These are phyloP conservation scores for Andrena bicolor DNA, from an alignment of 2,888 invertebrate species.

Conservation along the genomic window DNA sequence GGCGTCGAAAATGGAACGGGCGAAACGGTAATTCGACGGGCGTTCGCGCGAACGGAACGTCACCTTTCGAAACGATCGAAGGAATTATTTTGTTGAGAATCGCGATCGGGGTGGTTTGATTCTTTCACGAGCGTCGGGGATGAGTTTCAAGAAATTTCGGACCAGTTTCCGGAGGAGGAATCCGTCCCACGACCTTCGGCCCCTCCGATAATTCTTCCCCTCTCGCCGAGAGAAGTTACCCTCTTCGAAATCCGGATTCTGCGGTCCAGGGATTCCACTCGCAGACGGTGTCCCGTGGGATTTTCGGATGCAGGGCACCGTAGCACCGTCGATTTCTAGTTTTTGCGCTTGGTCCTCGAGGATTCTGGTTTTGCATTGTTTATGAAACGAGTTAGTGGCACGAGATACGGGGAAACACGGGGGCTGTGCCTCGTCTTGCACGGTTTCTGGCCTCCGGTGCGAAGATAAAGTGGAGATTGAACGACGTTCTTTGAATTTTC, in stretches of 20 bases:
- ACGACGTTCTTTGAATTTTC: not conserved
- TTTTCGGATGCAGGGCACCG: constrained; percentile 41
- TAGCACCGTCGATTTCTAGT: constrained; percentile 51
- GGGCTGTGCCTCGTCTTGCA: not conserved
- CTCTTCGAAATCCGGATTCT: constrained; percentile 72
- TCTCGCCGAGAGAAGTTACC: constrained; percentile 64
- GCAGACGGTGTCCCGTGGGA: constrained; percentile 61
- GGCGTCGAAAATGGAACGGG: constrained; percentile 27
- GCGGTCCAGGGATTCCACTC: constrained; percentile 68
- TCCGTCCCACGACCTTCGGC: constrained; percentile 69
- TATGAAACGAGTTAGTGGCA: not conserved
- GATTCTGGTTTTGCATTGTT: constrained; percentile 39
- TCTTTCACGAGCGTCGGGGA: not conserved
- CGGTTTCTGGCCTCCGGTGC: not conserved
- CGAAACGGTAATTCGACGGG: constrained; percentile 6
- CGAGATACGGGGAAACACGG: not conserved
- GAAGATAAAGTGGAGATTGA: not conserved
- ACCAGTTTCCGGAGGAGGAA: constrained; percentile 62
- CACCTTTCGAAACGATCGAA: not conserved
- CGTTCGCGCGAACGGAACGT: constrained; percentile 10
- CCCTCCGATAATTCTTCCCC: constrained; percentile 59
- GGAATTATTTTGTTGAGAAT: constrained; percentile 5
- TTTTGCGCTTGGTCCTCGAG: constrained; percentile 31
- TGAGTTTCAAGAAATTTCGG: constrained; percentile 18
- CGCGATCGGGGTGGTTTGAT: not conserved